Conservation (phyloP, 1,140 invertebrate species). For the Ips typographus region DNA sequence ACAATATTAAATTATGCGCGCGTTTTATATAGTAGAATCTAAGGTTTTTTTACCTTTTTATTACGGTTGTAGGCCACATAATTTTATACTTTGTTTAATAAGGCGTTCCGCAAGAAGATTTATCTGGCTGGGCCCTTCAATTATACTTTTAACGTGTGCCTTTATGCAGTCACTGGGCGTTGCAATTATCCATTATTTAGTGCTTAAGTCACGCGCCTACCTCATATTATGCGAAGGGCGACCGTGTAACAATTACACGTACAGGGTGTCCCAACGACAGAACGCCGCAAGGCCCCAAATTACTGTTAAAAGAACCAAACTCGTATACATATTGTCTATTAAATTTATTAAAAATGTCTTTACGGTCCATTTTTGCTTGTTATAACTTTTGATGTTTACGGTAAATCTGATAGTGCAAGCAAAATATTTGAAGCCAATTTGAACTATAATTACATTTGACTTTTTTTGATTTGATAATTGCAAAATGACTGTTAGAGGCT, state of each 20-base stretch:
- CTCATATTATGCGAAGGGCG: neutral
- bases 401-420: too few species aligned
- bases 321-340: too few species aligned
- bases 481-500: too few species aligned
- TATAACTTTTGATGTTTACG: neutral
- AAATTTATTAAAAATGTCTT: too few species aligned
- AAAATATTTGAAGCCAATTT: too few species aligned
- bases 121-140: constrained; percentile 5
- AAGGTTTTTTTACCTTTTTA: constrained; percentile 11
- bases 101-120: constrained; percentile 10
- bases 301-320: too few species aligned
- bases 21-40: constrained; percentile 5
- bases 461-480: too few species aligned
- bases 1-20: constrained; percentile 6
- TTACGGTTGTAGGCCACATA: constrained; percentile 5
- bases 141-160: constrained; percentile 11
- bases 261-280: too few species aligned
- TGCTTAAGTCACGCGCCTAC: neutral
- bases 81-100: constrained; percentile 15
- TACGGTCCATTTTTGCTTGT: neutral
- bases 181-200: neutral
- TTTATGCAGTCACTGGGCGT: constrained; percentile 10
- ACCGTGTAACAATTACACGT: too few species aligned
- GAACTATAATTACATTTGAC: too few species aligned
- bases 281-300: too few species aligned